Evolutionary conservation across 1,140 invertebrate genomes (phyloP), one percentile per base, ranked within the genome.

Genomic region (Tetranychus urticae): DNA sequence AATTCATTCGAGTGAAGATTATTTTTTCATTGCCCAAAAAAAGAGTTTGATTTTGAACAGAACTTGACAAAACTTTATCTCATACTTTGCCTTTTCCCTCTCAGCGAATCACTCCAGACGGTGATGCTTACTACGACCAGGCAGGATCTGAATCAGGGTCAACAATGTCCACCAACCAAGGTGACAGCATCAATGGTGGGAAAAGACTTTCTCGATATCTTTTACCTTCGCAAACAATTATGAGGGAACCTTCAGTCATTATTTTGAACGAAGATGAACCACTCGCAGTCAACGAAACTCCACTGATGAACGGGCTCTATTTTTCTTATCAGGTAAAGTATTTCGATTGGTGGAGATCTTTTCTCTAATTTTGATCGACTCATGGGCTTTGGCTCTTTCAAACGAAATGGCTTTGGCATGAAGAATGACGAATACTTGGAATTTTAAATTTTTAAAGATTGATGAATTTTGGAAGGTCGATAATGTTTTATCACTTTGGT

Each of bases 241-340:
- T 59, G 6, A 7, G 45, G 23, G 58, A 59, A 59, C 39, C 39
- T 34, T 59, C 58, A 35, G 42, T 59, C 12, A 37, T 59, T 12
- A 23, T 59, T 13, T 36, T 59, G 6, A 59, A 59, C 33, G 58
- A 59, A 59, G 46, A 59, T 47, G 46, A 59, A n/a, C 36, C 58
- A 46, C 6, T 59, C 8, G 14, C 46, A n/a, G 36, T 34, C 55
- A 59, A 13, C 14, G 58, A 59, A 46, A 59, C 58, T 13, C 58
- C 58, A 2, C 58, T 59, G 31, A 59, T 59, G 13, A 59, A 59
- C 33, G 58, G 58, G 2, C 58, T 59, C 23, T 59, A 45, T 36
- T 59, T 47, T 59, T 39, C 58, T n/a, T n/a, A 45, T n/a, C 46
- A 46, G 23, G n/a, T 39, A 37, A 47, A 46, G 23, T 23, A 23